phyloP scores from a whole-genome alignment of 30 jellyfish, hydroid and myxozoan species.

The Haliclystus octoradiatus region DNA sequence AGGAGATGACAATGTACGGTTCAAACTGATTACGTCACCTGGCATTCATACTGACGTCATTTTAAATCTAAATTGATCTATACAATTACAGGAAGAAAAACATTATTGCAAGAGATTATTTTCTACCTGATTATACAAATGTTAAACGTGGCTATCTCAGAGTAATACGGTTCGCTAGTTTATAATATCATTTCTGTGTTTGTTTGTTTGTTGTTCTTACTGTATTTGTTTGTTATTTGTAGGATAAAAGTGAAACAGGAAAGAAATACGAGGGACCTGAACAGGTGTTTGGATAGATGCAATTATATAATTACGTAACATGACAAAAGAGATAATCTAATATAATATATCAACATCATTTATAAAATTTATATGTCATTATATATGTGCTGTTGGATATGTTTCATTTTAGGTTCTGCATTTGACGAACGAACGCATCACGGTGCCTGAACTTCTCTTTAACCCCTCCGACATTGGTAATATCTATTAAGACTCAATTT shows the following conservation, averaged over 20 bases:
- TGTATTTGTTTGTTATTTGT: background rate
- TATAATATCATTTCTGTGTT: background rate
- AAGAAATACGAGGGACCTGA: background rate
- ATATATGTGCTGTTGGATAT: background rate
- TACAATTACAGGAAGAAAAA: conserved; percentile 39
- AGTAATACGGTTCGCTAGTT: conserved; percentile 30
- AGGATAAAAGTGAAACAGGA: background rate
- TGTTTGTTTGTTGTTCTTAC: background rate
- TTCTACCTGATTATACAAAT: conserved; percentile 72
- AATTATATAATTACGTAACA: too few relatives aligned
- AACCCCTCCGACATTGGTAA: conserved; percentile 83
- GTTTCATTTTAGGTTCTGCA: conserved; percentile 48
- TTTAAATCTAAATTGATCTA: too few relatives aligned
- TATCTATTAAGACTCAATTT: background rate
- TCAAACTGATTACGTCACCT: too few relatives aligned
- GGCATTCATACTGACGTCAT: too few relatives aligned
- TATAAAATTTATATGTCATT: too few relatives aligned
- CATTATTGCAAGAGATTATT: conserved; percentile 73
- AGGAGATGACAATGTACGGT: conserved; percentile 36
- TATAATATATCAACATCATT: too few relatives aligned
- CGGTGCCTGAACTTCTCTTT: conserved; percentile 83
- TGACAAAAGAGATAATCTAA: too few relatives aligned
- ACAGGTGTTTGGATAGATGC: background rate
- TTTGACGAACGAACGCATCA: conserved; percentile 78
- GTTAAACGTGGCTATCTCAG: conserved; percentile 85